Evolutionary conservation across 2,797 vertebrate genomes (phyloP).

Genomic region (Trichosurus vulpecula): DNA sequence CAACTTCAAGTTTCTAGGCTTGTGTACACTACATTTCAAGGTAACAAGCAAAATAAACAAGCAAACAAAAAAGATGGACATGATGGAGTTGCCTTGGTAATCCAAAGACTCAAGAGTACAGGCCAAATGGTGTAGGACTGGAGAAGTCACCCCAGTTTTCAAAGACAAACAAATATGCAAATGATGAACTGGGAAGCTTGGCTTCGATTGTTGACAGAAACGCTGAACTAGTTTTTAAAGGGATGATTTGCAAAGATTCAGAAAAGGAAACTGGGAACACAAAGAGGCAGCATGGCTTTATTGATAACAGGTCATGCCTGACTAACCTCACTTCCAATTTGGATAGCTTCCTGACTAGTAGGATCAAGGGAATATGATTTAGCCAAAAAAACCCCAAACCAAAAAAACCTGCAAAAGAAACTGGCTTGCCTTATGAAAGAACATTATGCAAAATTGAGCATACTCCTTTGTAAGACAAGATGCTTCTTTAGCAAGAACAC

Average conservation of each 20-base stretch:
- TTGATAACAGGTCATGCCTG: background rate
- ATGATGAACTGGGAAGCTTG: background rate
- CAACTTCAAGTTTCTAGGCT: background rate
- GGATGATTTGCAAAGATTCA: background rate
- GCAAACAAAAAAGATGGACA: background rate
- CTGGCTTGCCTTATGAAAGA: background rate
- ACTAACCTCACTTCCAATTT: background rate
- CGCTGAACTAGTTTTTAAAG: background rate
- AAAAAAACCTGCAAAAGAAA: background rate
- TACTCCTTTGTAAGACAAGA: background rate
- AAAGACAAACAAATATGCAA: background rate
- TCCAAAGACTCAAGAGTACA: background rate
- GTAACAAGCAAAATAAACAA: background rate
- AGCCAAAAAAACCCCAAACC: background rate
- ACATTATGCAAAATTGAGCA: background rate
- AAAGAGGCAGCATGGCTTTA: background rate
- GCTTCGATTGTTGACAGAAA: background rate
- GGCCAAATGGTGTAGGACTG: background rate
- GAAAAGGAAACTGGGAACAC: background rate
- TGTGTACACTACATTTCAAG: background rate
- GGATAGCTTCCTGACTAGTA: background rate
- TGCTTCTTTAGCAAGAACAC: background rate
- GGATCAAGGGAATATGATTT: background rate
- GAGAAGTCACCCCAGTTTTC: background rate
- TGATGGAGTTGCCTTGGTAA: background rate